Evolutionary conservation across 1,140 invertebrate genomes (phyloP).

Genomic region (Drosophila setifemur): DNA sequence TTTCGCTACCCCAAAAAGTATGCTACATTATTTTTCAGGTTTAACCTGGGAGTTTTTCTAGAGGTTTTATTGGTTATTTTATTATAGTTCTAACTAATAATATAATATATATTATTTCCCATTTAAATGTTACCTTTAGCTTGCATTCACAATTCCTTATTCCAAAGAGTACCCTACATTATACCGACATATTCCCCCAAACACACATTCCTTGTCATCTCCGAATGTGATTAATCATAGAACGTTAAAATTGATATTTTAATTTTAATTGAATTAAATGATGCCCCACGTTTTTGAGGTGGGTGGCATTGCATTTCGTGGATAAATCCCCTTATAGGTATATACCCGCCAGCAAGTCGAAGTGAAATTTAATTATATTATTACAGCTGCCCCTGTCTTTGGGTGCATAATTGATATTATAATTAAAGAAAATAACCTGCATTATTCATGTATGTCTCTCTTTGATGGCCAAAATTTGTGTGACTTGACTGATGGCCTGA

Average conservation of each 20-base stretch:
- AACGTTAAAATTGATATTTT: conserved; percentile 33
- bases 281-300: not conserved
- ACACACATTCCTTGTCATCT: too few species aligned
- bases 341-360: conserved; percentile 22
- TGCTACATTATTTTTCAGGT: too few species aligned
- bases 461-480: not conserved
- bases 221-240: conserved; percentile 50
- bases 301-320: too few species aligned
- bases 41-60: too few species aligned
- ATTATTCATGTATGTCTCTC: not conserved
- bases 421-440: conserved; percentile 64
- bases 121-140: too few species aligned
- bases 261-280: conserved; percentile 61
- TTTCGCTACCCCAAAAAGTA: too few species aligned
- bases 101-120: too few species aligned
- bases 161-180: too few species aligned
- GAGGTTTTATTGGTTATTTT: too few species aligned
- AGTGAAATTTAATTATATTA: conserved; percentile 71
- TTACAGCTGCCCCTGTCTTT: conserved; percentile 31
- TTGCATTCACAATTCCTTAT: too few species aligned
- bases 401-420: conserved; percentile 57
- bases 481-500: conserved; percentile 1
- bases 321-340: not conserved
- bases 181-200: too few species aligned
- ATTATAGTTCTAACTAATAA: too few species aligned